phyloP scores from a whole-genome alignment of 1,140 invertebrate species.

The Bombus difficillimus region DNA sequence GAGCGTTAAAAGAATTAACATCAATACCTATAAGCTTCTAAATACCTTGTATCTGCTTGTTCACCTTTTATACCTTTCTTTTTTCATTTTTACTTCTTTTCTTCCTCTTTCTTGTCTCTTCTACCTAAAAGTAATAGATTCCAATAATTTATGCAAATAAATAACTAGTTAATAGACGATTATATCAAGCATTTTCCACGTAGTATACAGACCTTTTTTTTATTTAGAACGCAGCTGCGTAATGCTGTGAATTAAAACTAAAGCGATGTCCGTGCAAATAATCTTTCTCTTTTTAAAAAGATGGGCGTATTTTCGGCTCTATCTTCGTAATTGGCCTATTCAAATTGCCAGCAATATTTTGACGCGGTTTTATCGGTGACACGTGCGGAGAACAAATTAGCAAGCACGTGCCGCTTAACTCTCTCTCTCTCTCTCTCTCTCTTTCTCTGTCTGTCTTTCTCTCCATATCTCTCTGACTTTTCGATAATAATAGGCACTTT shows the following conservation, averaged over 20 bases:
- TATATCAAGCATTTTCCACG: background rate
- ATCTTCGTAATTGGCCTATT: constrained; percentile 76
- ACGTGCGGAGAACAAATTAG: constrained; percentile 76
- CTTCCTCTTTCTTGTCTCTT: background rate
- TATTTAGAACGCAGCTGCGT: background rate
- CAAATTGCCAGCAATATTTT: constrained; percentile 76
- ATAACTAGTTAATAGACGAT: background rate
- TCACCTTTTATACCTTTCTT: too few relatives aligned
- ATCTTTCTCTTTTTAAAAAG: background rate
- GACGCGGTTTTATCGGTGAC: constrained; percentile 79
- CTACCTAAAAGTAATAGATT: too few relatives aligned
- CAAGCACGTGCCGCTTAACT: constrained; percentile 71
- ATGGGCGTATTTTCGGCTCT: constrained; percentile 53
- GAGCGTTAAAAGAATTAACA: background rate
- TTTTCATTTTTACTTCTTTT: background rate
- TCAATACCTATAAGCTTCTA: background rate
- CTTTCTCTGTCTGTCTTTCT: background rate
- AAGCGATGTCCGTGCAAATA: background rate
- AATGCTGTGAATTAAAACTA: constrained; percentile 6
- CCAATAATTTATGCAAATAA: background rate
- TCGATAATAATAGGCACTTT: constrained; percentile 57
- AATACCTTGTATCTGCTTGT: background rate
- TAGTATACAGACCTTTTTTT: background rate
- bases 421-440: background rate
- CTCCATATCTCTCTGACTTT: constrained; percentile 35